Evolutionary conservation across 2,113 vertebrate species (phyloP).

Genomic region (Hiodon tergisus): DNA sequence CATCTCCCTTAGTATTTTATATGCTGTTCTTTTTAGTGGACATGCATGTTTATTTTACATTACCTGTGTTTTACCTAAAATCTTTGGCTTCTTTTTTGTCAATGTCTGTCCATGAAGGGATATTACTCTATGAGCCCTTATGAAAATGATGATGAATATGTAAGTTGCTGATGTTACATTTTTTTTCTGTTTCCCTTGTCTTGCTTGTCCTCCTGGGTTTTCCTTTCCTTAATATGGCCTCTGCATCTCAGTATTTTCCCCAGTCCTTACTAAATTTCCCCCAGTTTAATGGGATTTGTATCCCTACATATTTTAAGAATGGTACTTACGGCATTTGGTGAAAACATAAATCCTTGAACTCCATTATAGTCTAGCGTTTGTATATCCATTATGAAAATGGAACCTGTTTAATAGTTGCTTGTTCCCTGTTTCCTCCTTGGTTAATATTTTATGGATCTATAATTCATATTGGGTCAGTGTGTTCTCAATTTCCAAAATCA

Average conservation of each 20-base stretch:
- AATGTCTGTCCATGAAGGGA: slow-evolving; percentile 73
- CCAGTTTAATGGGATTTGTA: slow-evolving; percentile 31
- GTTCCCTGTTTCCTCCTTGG: neutral
- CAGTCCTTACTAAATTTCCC: slow-evolving; percentile 25
- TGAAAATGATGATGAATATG: slow-evolving; percentile 79
- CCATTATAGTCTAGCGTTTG: neutral
- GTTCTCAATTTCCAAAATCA: no score
- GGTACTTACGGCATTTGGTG: slow-evolving; percentile 27
- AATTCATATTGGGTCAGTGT: neutral
- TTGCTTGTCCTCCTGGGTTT: neutral
- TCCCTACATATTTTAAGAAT: slow-evolving; percentile 23
- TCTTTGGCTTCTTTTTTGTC: slow-evolving; percentile 48
- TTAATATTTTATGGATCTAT: neutral
- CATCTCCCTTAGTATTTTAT: neutral
- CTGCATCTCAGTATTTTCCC: slow-evolving; percentile 4
- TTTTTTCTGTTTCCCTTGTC: slow-evolving; percentile 31
- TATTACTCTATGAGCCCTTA: slow-evolving; percentile 86
- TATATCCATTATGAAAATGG: neutral
- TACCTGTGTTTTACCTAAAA: slow-evolving; percentile 44
- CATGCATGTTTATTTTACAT: neutral
- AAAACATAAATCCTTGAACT: neutral
- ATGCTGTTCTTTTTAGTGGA: neutral
- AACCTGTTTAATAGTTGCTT: neutral
- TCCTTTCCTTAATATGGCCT: no score
- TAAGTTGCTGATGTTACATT: slow-evolving; percentile 68